phyloP scores from a whole-genome alignment of 2,113 vertebrate genomes.

The Melanerpes formicivorus region DNA sequence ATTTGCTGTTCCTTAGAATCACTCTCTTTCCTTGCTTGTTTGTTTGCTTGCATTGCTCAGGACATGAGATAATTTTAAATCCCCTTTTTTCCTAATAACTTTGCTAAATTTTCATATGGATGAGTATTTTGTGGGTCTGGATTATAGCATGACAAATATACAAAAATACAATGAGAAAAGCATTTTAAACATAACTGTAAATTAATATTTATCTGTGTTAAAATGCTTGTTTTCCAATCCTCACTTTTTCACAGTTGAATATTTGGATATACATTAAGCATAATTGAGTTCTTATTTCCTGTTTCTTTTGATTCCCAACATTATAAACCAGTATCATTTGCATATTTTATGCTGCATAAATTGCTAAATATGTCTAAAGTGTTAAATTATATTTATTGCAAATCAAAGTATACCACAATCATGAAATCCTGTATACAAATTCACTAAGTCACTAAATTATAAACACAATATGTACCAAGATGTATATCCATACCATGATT shows the following conservation, averaged over 20 bases:
- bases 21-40: background rate
- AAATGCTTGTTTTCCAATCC: background rate
- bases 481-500: background rate
- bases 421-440: background rate
- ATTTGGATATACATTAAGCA: background rate
- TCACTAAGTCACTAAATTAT: background rate
- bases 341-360: background rate
- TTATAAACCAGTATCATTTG: background rate
- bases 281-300: background rate
- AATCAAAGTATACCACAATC: background rate
- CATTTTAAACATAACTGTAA: background rate
- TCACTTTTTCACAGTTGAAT: background rate
- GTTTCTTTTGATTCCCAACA: background rate
- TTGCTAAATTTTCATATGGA: background rate
- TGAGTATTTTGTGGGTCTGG: background rate
- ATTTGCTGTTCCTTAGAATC: background rate
- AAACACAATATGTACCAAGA: background rate
- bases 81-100: background rate
- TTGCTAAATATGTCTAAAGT: background rate
- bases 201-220: background rate
- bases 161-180: background rate
- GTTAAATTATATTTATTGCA: background rate
- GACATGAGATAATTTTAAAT: background rate
- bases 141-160: background rate
- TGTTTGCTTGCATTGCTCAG: background rate